Conservation (phyloP, 2,888 invertebrate genomes). For the Scaptomyza tumidula region DNA sequence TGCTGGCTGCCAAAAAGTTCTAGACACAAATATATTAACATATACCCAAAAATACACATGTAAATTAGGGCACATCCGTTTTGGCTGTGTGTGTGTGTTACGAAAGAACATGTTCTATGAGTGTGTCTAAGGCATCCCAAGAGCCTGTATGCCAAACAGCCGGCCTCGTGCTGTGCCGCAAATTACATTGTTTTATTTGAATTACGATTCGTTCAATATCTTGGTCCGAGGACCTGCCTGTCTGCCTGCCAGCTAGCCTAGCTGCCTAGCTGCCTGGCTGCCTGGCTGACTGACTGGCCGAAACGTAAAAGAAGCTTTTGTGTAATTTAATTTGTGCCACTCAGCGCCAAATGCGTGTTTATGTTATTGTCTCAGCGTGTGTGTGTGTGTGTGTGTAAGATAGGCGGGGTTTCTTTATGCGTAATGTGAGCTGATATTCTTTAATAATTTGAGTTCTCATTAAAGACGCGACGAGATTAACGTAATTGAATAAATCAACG, state of each 20-base stretch:
- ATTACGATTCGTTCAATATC: slow-evolving; percentile 70
- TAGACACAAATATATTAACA: background rate
- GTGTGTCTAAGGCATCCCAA: slow-evolving; percentile 14
- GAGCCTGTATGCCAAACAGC: slow-evolving; percentile 7
- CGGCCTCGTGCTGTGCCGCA: slow-evolving; percentile 35
- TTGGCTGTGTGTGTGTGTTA: slow-evolving; percentile 2
- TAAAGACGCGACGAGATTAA: slow-evolving; percentile 50
- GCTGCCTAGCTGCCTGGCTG: slow-evolving; percentile 18
- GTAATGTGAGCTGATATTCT: slow-evolving; percentile 38
- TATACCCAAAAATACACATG: background rate
- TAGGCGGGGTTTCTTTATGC: slow-evolving; percentile 24
- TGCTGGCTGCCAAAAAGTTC: background rate
- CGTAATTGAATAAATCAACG: slow-evolving; percentile 65
- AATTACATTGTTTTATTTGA: slow-evolving; percentile 79
- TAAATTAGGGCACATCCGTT: slow-evolving; percentile 15
- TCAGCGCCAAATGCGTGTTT: slow-evolving; percentile 69
- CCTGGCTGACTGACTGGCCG: slow-evolving; percentile 27
- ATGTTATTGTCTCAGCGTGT: slow-evolving; percentile 63
- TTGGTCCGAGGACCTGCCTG: slow-evolving; percentile 19
- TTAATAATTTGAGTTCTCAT: slow-evolving; percentile 47
- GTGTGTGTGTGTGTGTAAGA: background rate
- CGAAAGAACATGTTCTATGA: slow-evolving; percentile 14
- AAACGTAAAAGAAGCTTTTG: slow-evolving; percentile 74
- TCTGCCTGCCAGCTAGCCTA: background rate
- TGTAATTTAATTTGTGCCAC: slow-evolving; percentile 75